Percentiles rank a stretch among this genome's conserved stretches.
Evolutionary conservation across 2,113 vertebrate genomes (phyloP).

Genomic region (Alaudala cheleensis): DNA sequence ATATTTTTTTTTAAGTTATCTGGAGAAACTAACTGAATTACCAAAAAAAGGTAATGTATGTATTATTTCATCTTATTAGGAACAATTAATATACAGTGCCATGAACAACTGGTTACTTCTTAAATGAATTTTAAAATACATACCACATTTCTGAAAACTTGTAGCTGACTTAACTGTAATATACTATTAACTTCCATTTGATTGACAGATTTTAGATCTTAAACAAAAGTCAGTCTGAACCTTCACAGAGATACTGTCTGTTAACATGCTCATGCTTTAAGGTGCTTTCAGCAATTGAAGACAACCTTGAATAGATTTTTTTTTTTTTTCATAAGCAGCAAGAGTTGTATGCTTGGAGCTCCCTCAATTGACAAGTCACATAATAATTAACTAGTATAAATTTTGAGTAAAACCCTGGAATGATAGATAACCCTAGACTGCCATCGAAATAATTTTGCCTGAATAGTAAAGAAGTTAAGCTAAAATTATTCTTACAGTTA

Average conservation of each 20-base stretch:
- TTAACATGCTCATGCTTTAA: not conserved
- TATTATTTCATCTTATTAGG: not conserved
- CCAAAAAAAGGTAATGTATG: not conserved
- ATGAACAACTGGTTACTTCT: not conserved
- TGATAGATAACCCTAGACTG: not conserved
- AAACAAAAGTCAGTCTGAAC: not conserved
- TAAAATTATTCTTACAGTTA: not conserved
- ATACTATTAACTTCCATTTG: not conserved
- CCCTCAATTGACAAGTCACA: not conserved
- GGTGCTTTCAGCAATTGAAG: not conserved
- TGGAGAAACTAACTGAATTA: not conserved
- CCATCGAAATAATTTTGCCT: not conserved
- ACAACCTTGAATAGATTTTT: not conserved
- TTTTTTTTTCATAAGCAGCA: not conserved
- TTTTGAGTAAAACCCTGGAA: not conserved
- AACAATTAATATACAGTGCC: not conserved
- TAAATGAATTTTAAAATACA: not conserved
- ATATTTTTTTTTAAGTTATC: not conserved
- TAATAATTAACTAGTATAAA: not conserved
- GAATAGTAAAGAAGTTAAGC: not conserved
- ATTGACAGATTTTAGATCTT: not conserved
- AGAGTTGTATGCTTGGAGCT: not conserved
- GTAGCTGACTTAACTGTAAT: not conserved
- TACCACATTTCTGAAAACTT: not conserved
- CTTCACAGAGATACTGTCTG: not conserved